A percentile compares a stretch with the other conserved stretches of the same genome.
phyloP scores from a whole-genome alignment of 2,888 invertebrate species.

The Hetaerina titia region DNA sequence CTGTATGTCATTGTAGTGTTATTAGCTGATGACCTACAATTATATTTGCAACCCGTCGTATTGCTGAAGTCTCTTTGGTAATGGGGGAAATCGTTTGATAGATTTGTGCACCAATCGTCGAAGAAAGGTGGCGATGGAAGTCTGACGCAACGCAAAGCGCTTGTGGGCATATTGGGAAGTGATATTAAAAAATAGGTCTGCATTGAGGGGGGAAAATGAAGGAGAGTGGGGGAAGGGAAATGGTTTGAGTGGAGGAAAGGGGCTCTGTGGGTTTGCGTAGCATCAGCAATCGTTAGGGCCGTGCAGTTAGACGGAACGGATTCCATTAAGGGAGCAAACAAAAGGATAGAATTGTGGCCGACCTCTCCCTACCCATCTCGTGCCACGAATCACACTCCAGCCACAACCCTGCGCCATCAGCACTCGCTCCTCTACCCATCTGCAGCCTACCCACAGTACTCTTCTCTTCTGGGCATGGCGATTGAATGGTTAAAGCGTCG shows the following conservation, averaged over 20 bases:
- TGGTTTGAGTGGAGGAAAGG: not conserved
- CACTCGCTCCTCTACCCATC: not conserved
- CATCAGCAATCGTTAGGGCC: not conserved
- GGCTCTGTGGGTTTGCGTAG: not conserved
- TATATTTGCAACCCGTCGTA: too few species aligned
- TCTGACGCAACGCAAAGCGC: too few species aligned
- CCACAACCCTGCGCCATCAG: not conserved
- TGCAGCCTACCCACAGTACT: not conserved
- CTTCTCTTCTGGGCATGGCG: not conserved
- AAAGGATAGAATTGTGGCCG: not conserved
- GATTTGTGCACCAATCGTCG: not conserved
- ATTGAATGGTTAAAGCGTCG: conserved; percentile 36
- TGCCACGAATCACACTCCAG: not conserved
- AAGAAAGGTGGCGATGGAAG: not conserved
- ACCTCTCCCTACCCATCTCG: not conserved
- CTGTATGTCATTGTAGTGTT: too few species aligned
- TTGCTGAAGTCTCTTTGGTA: too few species aligned
- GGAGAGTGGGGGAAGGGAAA: not conserved
- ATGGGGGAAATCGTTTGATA: not conserved
- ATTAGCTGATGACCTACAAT: too few species aligned
- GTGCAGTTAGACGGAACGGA: conserved; percentile 34
- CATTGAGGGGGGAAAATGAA: not conserved
- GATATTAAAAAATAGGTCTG: too few species aligned
- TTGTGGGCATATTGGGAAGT: too few species aligned
- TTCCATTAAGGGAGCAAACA: conserved; percentile 49